Evolutionary conservation across 35 echinoderm and acorn worm species (phyloP).

Genomic region (Chiridota heheva): DNA sequence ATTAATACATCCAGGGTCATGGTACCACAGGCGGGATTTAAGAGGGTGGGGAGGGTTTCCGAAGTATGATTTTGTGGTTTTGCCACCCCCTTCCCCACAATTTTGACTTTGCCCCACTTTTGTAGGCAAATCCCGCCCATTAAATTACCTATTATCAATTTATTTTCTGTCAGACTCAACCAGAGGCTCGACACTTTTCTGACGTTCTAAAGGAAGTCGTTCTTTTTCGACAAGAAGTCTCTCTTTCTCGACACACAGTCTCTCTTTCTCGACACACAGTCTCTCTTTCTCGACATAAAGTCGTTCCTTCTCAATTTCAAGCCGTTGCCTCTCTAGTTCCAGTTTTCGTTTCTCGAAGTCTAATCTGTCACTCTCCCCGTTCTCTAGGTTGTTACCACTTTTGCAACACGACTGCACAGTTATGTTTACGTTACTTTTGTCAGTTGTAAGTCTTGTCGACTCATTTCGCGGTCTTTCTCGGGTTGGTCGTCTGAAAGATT

Average conservation of each 20-base stretch:
- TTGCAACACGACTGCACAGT: conserved; percentile 40
- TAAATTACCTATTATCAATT: too few species aligned
- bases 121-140: too few species aligned
- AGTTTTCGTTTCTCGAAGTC: conserved; percentile 33
- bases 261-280: conserved; percentile 16
- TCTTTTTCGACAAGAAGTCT: conserved; percentile 23
- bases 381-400: neutral
- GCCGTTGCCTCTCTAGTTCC: conserved; percentile 24
- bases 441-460: neutral
- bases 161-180: too few species aligned
- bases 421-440: conserved; percentile 43
- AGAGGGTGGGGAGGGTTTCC: too few species aligned
- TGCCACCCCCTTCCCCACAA: too few species aligned
- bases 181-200: too few species aligned
- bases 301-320: conserved; percentile 20
- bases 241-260: conserved; percentile 8
- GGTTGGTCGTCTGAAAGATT: neutral
- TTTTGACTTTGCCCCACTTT: too few species aligned
- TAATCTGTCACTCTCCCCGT: conserved; percentile 15
- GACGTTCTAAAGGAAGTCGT: too few species aligned
- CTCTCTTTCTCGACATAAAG: conserved; percentile 13
- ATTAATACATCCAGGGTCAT: too few species aligned
- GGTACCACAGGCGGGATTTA: too few species aligned
- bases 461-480: neutral
- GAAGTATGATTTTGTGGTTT: too few species aligned